Conservation (phyloP, 2,797 vertebrate genomes). For the Malurus leucopterus region DNA sequence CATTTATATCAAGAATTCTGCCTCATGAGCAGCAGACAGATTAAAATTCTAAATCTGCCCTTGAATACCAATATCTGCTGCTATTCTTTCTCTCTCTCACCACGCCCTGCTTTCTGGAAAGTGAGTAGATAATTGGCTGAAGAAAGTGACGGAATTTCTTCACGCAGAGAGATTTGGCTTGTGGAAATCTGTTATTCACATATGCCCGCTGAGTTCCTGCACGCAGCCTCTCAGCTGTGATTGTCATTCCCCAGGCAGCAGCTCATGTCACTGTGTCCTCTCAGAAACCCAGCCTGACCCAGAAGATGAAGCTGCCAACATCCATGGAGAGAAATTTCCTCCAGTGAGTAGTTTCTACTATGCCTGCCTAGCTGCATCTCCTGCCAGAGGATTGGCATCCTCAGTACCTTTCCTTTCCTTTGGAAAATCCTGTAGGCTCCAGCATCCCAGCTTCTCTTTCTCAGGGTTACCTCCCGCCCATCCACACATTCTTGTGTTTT, state of each 20-base stretch:
- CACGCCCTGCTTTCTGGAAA: not conserved
- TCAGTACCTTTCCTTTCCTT: not conserved
- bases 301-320: not conserved
- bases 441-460: not conserved
- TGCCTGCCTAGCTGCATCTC: not conserved
- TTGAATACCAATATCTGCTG: not conserved
- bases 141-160: not conserved
- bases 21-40: not conserved
- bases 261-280: not conserved
- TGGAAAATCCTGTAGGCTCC: not conserved
- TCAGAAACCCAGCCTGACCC: not conserved
- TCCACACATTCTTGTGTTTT: not conserved
- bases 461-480: not conserved
- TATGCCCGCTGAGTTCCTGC: not conserved
- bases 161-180: not conserved
- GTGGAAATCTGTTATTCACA: not conserved
- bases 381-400: not conserved
- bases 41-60: not conserved
- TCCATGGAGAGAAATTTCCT: not conserved
- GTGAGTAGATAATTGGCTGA: not conserved
- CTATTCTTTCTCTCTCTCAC: not conserved
- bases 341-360: not conserved
- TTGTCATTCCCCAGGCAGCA: not conserved
- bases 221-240: not conserved
- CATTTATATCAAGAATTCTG: not conserved